Evolutionary conservation across 2,888 invertebrate genomes (phyloP).

Genomic region (Polymixis lichenea): DNA sequence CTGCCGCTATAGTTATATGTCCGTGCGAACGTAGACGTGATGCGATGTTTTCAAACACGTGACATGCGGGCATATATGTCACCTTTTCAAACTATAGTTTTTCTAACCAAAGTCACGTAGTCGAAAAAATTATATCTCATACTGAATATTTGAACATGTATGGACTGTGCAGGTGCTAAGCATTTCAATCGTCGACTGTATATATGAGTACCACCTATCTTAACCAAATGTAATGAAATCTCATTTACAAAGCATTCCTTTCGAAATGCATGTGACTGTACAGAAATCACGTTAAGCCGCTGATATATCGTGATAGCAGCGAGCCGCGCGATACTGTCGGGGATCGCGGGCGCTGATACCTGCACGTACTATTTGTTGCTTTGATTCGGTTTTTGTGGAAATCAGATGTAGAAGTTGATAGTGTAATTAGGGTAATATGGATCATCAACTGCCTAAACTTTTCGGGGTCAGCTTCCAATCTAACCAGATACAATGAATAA

Average conservation of each 20-base stretch:
- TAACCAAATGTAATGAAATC: background rate
- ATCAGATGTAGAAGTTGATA: too few relatives aligned
- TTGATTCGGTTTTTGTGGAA: background rate
- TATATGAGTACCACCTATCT: too few relatives aligned
- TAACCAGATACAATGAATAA: too few relatives aligned
- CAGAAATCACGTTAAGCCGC: constrained; percentile 41
- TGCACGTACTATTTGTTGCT: constrained; percentile 23
- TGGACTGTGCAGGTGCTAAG: background rate
- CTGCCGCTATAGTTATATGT: too few relatives aligned
- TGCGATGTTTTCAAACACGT: background rate
- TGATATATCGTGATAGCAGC: constrained; percentile 53
- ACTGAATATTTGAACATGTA: background rate
- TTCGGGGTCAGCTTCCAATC: too few relatives aligned
- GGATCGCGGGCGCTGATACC: constrained; percentile 43
- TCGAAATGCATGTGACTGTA: constrained; percentile 31
- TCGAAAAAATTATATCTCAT: background rate
- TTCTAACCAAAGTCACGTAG: background rate
- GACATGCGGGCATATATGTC: background rate
- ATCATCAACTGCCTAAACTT: too few relatives aligned
- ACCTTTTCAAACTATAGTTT: background rate
- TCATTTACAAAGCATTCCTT: background rate
- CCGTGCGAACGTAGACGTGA: too few relatives aligned
- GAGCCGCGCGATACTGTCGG: constrained; percentile 38
- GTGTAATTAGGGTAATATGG: background rate
- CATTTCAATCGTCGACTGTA: background rate